These are phyloP conservation scores for Pelobates fuscus DNA, from an alignment of 2,113 vertebrate species.

Conservation along the genomic window DNA sequence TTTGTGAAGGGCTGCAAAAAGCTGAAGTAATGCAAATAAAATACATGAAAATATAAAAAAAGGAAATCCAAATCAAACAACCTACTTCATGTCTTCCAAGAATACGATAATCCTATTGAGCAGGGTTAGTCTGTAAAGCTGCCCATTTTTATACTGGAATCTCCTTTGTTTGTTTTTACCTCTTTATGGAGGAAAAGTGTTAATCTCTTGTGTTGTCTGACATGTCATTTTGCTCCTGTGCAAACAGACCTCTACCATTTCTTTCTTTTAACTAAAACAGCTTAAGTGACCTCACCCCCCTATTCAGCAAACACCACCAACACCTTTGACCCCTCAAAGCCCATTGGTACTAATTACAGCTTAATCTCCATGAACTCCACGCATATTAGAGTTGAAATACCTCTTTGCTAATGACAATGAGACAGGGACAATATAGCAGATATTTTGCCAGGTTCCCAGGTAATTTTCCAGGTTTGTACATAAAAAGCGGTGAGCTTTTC, in stretches of 20 bases:
- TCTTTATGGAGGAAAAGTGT: conserved; percentile 42
- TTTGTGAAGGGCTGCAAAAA: too few relatives aligned
- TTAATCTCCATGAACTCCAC: conserved; percentile 39
- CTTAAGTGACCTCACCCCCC: conserved; percentile 32
- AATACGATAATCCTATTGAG: neutral
- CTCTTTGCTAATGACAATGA: conserved; percentile 39
- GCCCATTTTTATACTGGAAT: conserved; percentile 12
- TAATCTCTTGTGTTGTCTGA: conserved; percentile 48
- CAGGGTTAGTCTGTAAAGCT: neutral
- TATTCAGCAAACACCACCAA: conserved; percentile 30
- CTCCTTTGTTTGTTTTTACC: conserved; percentile 32
- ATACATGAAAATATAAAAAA: too few relatives aligned
- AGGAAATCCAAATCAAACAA: too few relatives aligned
- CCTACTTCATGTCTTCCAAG: too few relatives aligned
- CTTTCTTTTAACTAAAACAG: conserved; percentile 44
- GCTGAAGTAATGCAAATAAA: too few relatives aligned
- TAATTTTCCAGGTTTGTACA: conserved; percentile 3
- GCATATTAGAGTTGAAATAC: conserved; percentile 34
- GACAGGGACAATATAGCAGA: neutral
- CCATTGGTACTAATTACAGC: conserved; percentile 48
- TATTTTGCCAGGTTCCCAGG: conserved; percentile 2
- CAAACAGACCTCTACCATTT: conserved; percentile 42
- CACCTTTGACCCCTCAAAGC: conserved; percentile 43
- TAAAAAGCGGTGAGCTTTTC: neutral
- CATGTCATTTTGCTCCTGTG: conserved; percentile 41